Evolutionary conservation across 2,888 invertebrate genomes (phyloP).

Genomic region (Parnassius apollo): DNA sequence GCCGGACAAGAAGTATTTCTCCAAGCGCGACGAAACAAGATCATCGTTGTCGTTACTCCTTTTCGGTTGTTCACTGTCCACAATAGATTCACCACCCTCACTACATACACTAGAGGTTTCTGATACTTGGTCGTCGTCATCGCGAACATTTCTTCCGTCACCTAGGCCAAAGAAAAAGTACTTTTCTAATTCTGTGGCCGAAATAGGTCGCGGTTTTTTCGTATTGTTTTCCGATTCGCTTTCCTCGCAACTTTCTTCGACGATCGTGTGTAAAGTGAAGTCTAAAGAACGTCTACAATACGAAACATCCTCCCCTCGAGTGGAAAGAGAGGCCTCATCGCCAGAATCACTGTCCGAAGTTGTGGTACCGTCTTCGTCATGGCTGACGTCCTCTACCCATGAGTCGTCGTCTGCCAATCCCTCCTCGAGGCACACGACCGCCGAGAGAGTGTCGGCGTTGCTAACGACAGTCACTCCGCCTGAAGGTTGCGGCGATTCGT

Average conservation of each 20-base stretch:
- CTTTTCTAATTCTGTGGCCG: conserved; percentile 92
- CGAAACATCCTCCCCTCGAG: conserved; percentile 90
- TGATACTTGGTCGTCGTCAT: conserved; percentile 85
- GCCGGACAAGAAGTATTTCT: conserved; percentile 93
- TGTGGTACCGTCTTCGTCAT: conserved; percentile 88
- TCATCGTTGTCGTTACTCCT: conserved; percentile 84
- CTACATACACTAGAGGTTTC: conserved; percentile 94
- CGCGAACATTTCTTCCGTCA: conserved; percentile 82
- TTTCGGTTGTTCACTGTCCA: conserved; percentile 81
- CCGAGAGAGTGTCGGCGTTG: conserved; percentile 85
- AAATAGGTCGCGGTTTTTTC: conserved; percentile 84
- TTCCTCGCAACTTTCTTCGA: conserved; percentile 97
- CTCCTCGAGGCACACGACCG: conserved; percentile 89
- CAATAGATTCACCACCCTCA: conserved; percentile 88
- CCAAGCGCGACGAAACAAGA: conserved; percentile 90
- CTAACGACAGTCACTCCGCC: conserved; percentile 86
- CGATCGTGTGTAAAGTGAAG: conserved; percentile 95
- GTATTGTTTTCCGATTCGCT: conserved; percentile 88
- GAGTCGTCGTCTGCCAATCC: conserved; percentile 94
- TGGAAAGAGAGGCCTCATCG: conserved; percentile 84
- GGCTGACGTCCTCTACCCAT: conserved; percentile 94
- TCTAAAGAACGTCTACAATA: conserved; percentile 92
- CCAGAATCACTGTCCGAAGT: conserved; percentile 86
- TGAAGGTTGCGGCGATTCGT: conserved; percentile 72
- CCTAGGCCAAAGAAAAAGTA: conserved; percentile 94